Evolutionary conservation across 2,797 vertebrate genomes (phyloP), one percentile per base, ranked within the genome.

Genomic region (Ficedula albicollis): DNA sequence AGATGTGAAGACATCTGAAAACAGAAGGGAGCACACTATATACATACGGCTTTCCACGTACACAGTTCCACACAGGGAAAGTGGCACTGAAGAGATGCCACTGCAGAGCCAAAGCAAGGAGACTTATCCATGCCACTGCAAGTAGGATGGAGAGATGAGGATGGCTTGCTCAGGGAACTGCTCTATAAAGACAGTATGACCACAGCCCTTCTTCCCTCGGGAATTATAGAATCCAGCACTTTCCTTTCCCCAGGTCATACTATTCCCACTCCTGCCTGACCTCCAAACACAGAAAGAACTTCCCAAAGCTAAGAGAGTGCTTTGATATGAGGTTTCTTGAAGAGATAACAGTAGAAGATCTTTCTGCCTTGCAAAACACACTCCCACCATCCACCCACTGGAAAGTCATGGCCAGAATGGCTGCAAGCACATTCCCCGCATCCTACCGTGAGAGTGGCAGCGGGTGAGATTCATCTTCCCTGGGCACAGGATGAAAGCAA

Each of bases 401-500:
- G 34, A 68, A 88, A 80, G 30, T 36, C 64, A 62, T 2, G 48
- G 72, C 63, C 67, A 82, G 72, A 91, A 84, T 29, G 64, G 87
- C 87, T 89, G 55, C 63, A 63, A 79, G 78, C 51, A 32, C 63
- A 63, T 59, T 79, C 82, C 67, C 72, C 5, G 9, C 55, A 79
- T 62, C 75, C 63, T 76, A 55, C 59, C 0, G 0, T 68, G 51
- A 89, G 30, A 95, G 63, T 23, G 36, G 73, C 67, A 81, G 55
- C 1, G 3, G 49, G 51, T 8, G 46, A 81, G 81, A 89, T 72
- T 78, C 44, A 41, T 68, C 51, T 75, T 92, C 67, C 43, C 70
- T 36, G 60, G 59, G 87, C 75, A 87, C 21, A 74, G 32, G 87
- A 93, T 87, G 66, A 92, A 94, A 95, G 91, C 29, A 78, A 46